These are phyloP conservation scores for Drosophila pachea DNA, from an alignment of 1,140 invertebrate species.

Conservation along the genomic window DNA sequence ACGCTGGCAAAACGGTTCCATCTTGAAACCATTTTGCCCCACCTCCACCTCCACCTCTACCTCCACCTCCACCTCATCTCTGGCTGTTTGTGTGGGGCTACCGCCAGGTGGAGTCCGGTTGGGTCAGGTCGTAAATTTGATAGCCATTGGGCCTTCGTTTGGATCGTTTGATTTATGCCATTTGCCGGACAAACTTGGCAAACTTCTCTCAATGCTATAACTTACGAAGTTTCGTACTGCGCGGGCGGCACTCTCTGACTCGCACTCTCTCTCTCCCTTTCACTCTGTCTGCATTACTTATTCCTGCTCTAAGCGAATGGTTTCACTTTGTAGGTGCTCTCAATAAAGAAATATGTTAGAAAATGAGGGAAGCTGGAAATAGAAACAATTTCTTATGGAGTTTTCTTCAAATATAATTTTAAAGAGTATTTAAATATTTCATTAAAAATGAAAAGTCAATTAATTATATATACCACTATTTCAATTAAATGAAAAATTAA, in stretches of 20 bases:
- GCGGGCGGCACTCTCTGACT: background rate
- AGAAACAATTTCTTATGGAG: too few relatives aligned
- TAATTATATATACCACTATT: too few relatives aligned
- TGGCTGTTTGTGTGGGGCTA: background rate
- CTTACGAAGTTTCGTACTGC: slow-evolving; percentile 6
- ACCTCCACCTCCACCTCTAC: too few relatives aligned
- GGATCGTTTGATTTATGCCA: slow-evolving; percentile 52
- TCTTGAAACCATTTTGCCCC: background rate
- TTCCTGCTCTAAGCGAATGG: background rate
- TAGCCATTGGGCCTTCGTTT: slow-evolving; percentile 47
- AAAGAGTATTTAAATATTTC: too few relatives aligned
- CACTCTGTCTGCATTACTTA: too few relatives aligned
- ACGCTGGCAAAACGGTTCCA: slow-evolving; percentile 40
- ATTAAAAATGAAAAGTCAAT: too few relatives aligned
- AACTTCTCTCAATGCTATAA: slow-evolving; percentile 28
- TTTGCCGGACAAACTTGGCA: slow-evolving; percentile 36
- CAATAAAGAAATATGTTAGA: too few relatives aligned
- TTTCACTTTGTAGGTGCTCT: too few relatives aligned
- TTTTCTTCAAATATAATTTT: too few relatives aligned
- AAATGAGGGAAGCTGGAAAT: too few relatives aligned
- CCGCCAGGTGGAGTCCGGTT: slow-evolving; percentile 5
- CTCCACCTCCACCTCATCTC: background rate
- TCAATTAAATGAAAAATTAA: too few relatives aligned
- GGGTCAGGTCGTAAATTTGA: slow-evolving; percentile 57
- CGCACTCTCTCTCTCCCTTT: background rate